Base-by-base conservation (phyloP, 2,797 vertebrate species). In the Pangasius mekongensis region DNA sequence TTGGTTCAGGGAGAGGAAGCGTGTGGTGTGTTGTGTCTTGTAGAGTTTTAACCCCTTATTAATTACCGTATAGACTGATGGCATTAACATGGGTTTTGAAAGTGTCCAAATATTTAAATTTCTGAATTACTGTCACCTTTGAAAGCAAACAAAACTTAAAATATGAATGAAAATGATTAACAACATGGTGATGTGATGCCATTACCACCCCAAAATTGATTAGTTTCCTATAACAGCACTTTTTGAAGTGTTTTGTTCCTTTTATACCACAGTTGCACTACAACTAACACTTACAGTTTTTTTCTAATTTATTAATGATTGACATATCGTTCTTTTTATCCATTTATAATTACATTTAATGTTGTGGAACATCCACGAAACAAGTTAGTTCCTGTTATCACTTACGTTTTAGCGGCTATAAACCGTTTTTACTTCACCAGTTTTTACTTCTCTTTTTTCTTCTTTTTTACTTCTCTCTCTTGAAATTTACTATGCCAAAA, bases 41-140 rank as follows among this genome's bases (percentile, higher is more conserved):
- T 84, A 71, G 58, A 69, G 30, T 16, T 47, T 80, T 73, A n/a
- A 81, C 18, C 22, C 16, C 24, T 62, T 85, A 49, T 36, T 81
- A 39, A 88, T 85, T 54, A 58, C 14, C 52, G 43, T 66, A 58
- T 36, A 24, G 62, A 27, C 62, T 16, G 64, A 60, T 27, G 71
- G 62, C 56, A n/a, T 30, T 84, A 47, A n/a, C 6, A n/a, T 43
- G 9, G 5, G 14, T 60, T 58, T n/a, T 76, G 5, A 27, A 49
- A 77, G 9, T 27, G 16, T 13, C 1, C 22, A 24, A 27, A 74
- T 74, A 43, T 43, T 43, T 24, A 24, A 24, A 73, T 67, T 67
- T 71, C 33, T 20, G 67, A 36, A 71, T 36, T 36, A 18, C 33
- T 39, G 33, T 18, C 30, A 10, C 71, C 36, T 22, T 47, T 47